Conservation (phyloP, 2,113 vertebrate species). For the Tachycineta bicolor region DNA sequence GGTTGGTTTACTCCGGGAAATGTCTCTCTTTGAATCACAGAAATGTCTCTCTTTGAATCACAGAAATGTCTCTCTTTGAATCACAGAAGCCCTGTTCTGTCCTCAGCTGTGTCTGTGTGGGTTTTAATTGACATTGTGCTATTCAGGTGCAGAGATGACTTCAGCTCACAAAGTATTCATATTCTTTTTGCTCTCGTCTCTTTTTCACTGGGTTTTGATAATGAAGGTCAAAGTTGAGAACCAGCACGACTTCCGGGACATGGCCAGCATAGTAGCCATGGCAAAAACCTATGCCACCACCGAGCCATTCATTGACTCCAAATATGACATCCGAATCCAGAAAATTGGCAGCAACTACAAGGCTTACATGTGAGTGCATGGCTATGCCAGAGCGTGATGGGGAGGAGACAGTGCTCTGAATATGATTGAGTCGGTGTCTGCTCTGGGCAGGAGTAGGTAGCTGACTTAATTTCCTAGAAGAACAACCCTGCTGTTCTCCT, state of each 20-base stretch:
- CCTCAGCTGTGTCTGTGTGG: background rate
- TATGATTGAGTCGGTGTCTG: background rate
- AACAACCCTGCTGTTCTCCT: background rate
- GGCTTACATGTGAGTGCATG: slow-evolving; percentile 92
- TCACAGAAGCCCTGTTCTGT: background rate
- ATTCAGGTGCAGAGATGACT: background rate
- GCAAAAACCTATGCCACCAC: slow-evolving; percentile 93
- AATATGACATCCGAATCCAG: slow-evolving; percentile 96
- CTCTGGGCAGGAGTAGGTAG: background rate
- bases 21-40: background rate
- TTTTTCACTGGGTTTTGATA: slow-evolving; percentile 1
- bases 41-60: background rate
- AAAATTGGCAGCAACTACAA: slow-evolving; percentile 99
- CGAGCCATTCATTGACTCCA: slow-evolving; percentile 92
- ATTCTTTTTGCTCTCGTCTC: background rate
- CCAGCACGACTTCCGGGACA: slow-evolving; percentile 92
- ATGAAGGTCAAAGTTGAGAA: slow-evolving; percentile 95
- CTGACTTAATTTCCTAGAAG: slow-evolving; percentile 25
- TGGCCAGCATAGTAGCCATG: slow-evolving; percentile 93
- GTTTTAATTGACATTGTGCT: background rate
- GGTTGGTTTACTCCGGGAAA: background rate
- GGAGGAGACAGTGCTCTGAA: background rate
- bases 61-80: background rate
- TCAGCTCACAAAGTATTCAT: background rate
- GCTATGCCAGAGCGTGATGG: background rate